phyloP scores from a whole-genome alignment of 2,797 vertebrate genomes.

The Salarias fasciatus region DNA sequence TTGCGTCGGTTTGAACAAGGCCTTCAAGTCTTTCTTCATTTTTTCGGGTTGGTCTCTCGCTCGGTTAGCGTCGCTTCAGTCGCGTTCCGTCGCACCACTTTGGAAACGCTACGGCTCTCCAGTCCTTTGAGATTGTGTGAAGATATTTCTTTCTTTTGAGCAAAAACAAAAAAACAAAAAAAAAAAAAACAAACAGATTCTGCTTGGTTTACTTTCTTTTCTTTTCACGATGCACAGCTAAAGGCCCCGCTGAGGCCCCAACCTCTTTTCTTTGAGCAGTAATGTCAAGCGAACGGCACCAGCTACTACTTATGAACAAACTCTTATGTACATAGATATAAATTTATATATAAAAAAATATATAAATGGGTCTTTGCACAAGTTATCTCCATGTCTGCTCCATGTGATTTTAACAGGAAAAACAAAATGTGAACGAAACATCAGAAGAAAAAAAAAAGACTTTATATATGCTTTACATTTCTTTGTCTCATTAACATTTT shows the following conservation, averaged over 20 bases:
- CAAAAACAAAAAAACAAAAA: too few relatives aligned
- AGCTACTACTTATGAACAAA: slow-evolving; percentile 75
- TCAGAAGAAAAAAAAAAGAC: slow-evolving; percentile 61
- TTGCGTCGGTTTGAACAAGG: slow-evolving; percentile 37
- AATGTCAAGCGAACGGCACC: slow-evolving; percentile 76
- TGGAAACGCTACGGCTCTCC: too few relatives aligned
- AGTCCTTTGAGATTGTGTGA: slow-evolving; percentile 65
- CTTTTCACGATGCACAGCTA: slow-evolving; percentile 65
- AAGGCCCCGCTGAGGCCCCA: slow-evolving; percentile 59
- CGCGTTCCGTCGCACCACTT: too few relatives aligned
- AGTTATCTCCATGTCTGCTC: slow-evolving; percentile 81
- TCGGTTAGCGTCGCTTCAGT: too few relatives aligned
- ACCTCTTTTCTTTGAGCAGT: slow-evolving; percentile 70
- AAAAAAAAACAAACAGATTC: slow-evolving; percentile 35
- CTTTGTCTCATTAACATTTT: slow-evolving; percentile 87
- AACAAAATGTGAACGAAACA: slow-evolving; percentile 65
- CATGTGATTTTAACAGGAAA: slow-evolving; percentile 79
- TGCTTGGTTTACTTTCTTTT: slow-evolving; percentile 20
- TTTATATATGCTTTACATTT: slow-evolving; percentile 85
- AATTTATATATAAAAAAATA: slow-evolving; percentile 81
- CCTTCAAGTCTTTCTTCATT: slow-evolving; percentile 13
- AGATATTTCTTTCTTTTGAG: too few relatives aligned
- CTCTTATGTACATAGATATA: slow-evolving; percentile 78
- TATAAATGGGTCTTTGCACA: slow-evolving; percentile 86
- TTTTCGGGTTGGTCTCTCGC: too few relatives aligned